These are phyloP conservation scores for Ostrea edulis DNA, from an alignment of 1,140 invertebrate species.

Conservation along the genomic window DNA sequence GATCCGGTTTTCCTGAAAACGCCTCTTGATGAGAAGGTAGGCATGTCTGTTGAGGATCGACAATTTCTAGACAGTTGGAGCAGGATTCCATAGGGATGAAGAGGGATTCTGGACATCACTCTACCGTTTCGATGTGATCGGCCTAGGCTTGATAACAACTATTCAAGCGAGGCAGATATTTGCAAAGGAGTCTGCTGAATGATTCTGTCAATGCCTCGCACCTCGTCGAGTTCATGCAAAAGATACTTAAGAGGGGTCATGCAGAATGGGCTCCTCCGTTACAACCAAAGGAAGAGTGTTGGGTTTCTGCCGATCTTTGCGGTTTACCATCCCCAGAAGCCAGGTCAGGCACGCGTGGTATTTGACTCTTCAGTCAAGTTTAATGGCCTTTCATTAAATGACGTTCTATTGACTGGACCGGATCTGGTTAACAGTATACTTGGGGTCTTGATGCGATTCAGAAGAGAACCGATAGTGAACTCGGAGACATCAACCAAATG, in stretches of 20 bases:
- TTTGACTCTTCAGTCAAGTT: background rate
- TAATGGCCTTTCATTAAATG: background rate
- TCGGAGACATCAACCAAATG: background rate
- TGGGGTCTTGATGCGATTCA: conserved; percentile 33
- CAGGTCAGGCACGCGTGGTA: conserved; percentile 13
- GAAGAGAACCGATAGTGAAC: conserved; percentile 21
- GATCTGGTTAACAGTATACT: background rate
- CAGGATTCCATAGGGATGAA: conserved; percentile 33
- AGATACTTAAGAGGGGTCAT: background rate
- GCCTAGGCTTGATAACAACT: conserved; percentile 53
- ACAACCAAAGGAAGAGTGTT: background rate
- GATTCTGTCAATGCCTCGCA: conserved; percentile 5
- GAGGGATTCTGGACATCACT: conserved; percentile 51
- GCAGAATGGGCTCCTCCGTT: no score
- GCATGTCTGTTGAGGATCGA: conserved; percentile 54
- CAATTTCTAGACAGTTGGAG: conserved; percentile 50
- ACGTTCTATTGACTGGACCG: background rate
- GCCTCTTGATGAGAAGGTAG: conserved; percentile 43
- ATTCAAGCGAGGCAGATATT: background rate
- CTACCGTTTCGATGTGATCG: conserved; percentile 50
- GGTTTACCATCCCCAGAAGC: conserved; percentile 1
- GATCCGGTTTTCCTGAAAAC: conserved; percentile 47
- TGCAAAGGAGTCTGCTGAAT: background rate
- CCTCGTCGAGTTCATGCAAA: conserved; percentile 10
- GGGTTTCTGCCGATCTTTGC: conserved; percentile 9